Percentiles rank a stretch among this genome's conserved stretches.
phyloP scores from a whole-genome alignment of 2,113 vertebrate species.

The Todiramphus saurophagus region DNA sequence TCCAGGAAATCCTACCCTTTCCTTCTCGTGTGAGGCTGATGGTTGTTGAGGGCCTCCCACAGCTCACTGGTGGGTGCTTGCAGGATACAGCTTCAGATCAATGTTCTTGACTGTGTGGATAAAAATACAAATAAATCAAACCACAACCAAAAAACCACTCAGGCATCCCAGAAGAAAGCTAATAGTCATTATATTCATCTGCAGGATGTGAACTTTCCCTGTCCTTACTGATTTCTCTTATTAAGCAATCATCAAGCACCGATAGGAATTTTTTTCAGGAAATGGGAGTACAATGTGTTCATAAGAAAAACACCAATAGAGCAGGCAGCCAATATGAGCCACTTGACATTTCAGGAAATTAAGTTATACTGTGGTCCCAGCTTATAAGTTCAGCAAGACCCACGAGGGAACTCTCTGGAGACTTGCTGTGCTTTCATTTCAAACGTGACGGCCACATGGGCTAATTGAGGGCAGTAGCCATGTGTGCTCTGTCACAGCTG shows the following conservation, averaged over 20 bases:
- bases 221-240: slow-evolving; percentile 36
- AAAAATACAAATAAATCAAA: slow-evolving; percentile 45
- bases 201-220: neutral
- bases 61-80: neutral
- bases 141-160: neutral
- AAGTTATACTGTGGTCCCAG: slow-evolving; percentile 1
- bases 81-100: neutral
- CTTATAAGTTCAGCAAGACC: slow-evolving; percentile 21
- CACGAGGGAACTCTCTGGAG: neutral
- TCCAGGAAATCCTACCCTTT: neutral
- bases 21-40: neutral
- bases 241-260: slow-evolving; percentile 41
- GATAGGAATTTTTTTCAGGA: slow-evolving; percentile 25
- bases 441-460: neutral
- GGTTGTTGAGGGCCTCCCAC: neutral
- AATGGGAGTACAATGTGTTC: neutral
- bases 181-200: neutral
- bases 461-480: slow-evolving; percentile 44
- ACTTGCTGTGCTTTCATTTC: neutral
- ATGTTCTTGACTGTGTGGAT: neutral
- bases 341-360: slow-evolving; percentile 54
- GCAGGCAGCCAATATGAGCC: neutral
- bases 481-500: neutral
- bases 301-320: slow-evolving; percentile 12
- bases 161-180: neutral